A percentile compares a stretch with the other conserved stretches of the same genome.
These are phyloP conservation scores for Drosophila repleta DNA, from an alignment of 1,140 invertebrate species.

Conservation along the genomic window DNA sequence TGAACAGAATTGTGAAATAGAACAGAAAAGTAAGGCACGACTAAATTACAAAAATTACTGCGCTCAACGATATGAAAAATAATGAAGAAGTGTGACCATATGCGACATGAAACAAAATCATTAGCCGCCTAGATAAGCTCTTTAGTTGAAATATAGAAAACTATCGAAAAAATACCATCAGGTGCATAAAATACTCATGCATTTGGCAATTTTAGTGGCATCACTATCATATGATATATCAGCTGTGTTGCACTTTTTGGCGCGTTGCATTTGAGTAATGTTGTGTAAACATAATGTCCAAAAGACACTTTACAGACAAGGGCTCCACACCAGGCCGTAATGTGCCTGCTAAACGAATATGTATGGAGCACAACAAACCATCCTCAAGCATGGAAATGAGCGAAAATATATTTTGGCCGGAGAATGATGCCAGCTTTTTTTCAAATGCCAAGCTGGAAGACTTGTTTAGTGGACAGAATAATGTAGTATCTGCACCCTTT, in stretches of 20 bases:
- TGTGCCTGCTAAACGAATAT: constrained; percentile 19
- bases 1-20: neutral
- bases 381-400: constrained; percentile 21
- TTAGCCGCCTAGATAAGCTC: neutral
- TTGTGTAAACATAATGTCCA: constrained; percentile 22
- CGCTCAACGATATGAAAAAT: neutral
- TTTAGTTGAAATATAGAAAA: neutral
- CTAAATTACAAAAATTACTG: neutral
- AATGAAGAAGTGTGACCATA: constrained; percentile 16
- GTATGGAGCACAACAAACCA: constrained; percentile 6
- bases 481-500: constrained; percentile 23
- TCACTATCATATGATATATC: neutral
- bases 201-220: constrained; percentile 1
- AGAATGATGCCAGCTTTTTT: constrained; percentile 72
- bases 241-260: constrained; percentile 21
- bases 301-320: constrained; percentile 7
- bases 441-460: constrained; percentile 63
- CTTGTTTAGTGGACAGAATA: constrained; percentile 45
- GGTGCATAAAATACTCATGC: neutral
- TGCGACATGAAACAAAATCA: neutral
- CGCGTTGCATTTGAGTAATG: constrained; percentile 16
- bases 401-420: constrained; percentile 63
- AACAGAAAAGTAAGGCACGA: neutral
- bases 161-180: neutral
- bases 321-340: constrained; percentile 6